Evolutionary conservation across 2,113 vertebrate species (phyloP).

Genomic region (Pedionomus torquatus): DNA sequence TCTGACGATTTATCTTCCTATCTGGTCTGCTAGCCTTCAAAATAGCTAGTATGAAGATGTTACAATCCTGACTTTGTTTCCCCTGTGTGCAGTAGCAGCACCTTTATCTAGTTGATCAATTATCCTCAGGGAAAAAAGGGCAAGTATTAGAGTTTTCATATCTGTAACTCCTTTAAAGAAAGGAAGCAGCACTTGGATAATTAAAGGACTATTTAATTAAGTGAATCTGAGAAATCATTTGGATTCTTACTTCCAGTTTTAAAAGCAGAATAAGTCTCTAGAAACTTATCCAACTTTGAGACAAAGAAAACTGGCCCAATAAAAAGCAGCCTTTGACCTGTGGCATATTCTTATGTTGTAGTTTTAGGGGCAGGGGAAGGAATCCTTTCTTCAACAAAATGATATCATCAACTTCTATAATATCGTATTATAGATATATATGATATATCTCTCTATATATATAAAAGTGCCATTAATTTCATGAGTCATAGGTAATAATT

Average conservation of each 20-base stretch:
- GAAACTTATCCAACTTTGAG: background rate
- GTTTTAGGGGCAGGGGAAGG: background rate
- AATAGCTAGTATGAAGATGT: background rate
- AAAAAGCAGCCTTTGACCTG: background rate
- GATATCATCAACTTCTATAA: background rate
- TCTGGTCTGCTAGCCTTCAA: background rate
- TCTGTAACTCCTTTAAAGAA: background rate
- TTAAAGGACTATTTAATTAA: background rate
- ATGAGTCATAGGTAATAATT: background rate
- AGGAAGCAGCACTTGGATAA: background rate
- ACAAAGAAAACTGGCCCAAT: background rate
- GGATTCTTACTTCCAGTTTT: background rate
- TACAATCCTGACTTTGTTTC: background rate
- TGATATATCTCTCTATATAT: no score
- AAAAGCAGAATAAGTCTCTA: background rate
- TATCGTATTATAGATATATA: no score
- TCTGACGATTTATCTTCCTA: background rate
- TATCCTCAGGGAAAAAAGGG: background rate
- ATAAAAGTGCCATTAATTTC: background rate
- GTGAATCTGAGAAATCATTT: background rate
- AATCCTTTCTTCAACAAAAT: background rate
- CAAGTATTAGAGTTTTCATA: background rate
- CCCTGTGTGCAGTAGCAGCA: background rate
- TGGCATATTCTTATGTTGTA: background rate
- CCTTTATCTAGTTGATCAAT: background rate